Conservation (phyloP, 2,113 vertebrate genomes). For the Poeciliopsis prolifica region DNA sequence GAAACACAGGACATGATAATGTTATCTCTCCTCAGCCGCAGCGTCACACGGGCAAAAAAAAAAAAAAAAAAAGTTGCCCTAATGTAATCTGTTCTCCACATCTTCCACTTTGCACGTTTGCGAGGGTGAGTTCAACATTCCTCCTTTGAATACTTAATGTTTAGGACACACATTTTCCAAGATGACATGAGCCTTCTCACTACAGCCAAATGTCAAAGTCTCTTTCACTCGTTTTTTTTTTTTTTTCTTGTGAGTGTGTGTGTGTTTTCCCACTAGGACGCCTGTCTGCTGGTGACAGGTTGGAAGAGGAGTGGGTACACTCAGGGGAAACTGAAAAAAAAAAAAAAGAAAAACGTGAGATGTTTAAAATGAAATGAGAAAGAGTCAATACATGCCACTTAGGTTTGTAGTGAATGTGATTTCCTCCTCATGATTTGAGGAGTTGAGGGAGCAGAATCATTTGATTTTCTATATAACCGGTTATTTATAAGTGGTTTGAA, state of each 20-base stretch:
- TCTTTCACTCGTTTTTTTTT: conserved; percentile 51
- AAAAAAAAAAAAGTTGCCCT: conserved; percentile 32
- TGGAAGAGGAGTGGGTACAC: conserved; percentile 44
- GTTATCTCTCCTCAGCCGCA: conserved; percentile 23
- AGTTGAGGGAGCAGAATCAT: background rate
- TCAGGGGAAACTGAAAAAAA: conserved; percentile 35
- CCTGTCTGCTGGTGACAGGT: conserved; percentile 58
- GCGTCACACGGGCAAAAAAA: conserved; percentile 47
- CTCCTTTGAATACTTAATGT: conserved; percentile 57
- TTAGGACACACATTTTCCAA: conserved; percentile 53
- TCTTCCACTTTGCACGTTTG: conserved; percentile 49
- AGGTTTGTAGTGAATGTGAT: background rate
- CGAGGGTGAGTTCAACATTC: conserved; percentile 60
- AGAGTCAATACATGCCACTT: conserved; percentile 7
- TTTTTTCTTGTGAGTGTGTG: conserved; percentile 43
- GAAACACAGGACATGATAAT: conserved; percentile 36
- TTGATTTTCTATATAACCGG: background rate
- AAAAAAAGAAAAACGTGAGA: conserved; percentile 43
- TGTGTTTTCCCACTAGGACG: conserved; percentile 50
- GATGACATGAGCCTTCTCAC: conserved; percentile 42
- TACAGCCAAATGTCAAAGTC: conserved; percentile 63
- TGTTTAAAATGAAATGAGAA: conserved; percentile 43
- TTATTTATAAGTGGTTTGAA: background rate
- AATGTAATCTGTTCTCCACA: conserved; percentile 57
- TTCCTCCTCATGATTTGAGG: background rate